Percentiles rank a stretch among this genome's conserved stretches.
Evolutionary conservation across 2,113 vertebrate species (phyloP).

Genomic region (Passer domesticus): DNA sequence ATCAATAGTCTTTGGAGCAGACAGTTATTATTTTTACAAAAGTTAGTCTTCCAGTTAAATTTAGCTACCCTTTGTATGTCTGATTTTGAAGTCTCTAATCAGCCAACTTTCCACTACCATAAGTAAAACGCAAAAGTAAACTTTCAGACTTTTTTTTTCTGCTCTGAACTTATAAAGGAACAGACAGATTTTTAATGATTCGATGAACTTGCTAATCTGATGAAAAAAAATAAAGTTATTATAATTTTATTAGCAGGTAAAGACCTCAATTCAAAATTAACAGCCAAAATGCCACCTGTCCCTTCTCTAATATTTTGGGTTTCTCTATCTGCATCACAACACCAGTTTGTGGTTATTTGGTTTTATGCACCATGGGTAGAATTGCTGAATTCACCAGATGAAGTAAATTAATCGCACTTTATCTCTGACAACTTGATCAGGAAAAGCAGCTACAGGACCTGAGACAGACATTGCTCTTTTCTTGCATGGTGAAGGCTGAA

Average conservation of each 20-base stretch:
- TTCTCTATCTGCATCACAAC: background rate
- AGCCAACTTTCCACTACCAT: background rate
- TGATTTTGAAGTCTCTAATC: constrained; percentile 16
- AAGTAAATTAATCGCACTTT: background rate
- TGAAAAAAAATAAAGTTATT: background rate
- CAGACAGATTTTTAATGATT: background rate
- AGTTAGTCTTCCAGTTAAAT: background rate
- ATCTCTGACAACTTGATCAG: background rate
- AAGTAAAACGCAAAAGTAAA: background rate
- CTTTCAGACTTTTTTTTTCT: background rate
- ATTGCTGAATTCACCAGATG: background rate
- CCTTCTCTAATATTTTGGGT: background rate
- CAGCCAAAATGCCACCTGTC: background rate
- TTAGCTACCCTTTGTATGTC: background rate
- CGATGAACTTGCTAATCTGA: background rate
- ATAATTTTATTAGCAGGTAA: background rate
- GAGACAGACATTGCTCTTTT: background rate
- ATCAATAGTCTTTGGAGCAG: background rate
- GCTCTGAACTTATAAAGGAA: background rate
- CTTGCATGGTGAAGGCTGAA: background rate
- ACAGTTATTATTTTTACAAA: background rate
- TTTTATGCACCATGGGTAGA: background rate
- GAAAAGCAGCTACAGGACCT: background rate
- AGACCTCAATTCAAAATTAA: accelerated
- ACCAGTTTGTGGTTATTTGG: background rate